Base-by-base conservation (phyloP, 2,888 invertebrate genomes). In the Rhagophthalmus giganteus region DNA sequence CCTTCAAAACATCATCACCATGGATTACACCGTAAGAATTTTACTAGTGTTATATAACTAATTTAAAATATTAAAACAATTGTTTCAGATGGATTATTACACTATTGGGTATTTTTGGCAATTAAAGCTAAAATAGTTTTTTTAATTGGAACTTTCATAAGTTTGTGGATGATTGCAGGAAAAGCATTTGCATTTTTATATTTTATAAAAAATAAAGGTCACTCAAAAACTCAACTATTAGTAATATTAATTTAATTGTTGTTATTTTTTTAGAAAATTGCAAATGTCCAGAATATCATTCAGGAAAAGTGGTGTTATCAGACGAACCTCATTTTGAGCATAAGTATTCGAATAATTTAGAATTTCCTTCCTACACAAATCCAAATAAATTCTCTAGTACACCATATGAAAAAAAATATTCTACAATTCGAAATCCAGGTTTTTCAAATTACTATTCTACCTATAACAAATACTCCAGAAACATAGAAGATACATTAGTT, bases 71-170 rank as follows among this genome's bases (percentile, higher is more conserved):
- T 2, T 1, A 38, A 16, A 9, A 13, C 10, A 11, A 4, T 35
- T 3, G 15, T 27, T 26, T 28, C 8, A 35, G 33, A 16, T 7
- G 71, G 68, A 20, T 37, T 53, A 13, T 26, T 20, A 8, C 48
- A 64, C 28, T 72, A 69, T 44, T 57, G 72, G 41, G 62, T 66
- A n/a, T 73, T 72, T 54, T 53, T 72, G 16, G 69, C 67, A 1
- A 57, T 73, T 5, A 73, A 73, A 62, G 55, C 70, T 8, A 73
- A 73, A 62, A 56, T 70, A 16, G 62, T 70, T 5, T 63, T 72
- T 27, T 60, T 72, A 7, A 52, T 73, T 27, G 73, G 70, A 13
- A 62, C 67, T 1, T 59, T 71, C 38, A 68, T 73, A 41, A 62
- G 68, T 7, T 50, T 70, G 13, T 60, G 67, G 9, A 20, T 71